A percentile compares a stretch with the other conserved stretches of the same genome.
phyloP scores from a whole-genome alignment of 2,113 vertebrate species.

The Rutilus rutilus region DNA sequence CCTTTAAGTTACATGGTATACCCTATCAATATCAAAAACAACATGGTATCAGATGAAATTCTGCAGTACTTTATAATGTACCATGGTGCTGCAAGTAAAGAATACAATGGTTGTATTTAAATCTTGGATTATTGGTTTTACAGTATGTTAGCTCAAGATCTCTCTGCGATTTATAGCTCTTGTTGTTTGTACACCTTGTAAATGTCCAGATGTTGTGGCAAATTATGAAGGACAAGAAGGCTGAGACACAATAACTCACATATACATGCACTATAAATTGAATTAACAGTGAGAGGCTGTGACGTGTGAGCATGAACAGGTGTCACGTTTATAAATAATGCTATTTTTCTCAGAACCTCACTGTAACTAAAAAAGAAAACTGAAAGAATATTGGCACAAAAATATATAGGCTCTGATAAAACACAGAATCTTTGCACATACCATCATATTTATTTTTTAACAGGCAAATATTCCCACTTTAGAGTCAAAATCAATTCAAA shows the following conservation, averaged over 20 bases:
- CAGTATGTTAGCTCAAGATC: neutral
- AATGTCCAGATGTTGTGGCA: constrained; percentile 63
- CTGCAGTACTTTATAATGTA: neutral
- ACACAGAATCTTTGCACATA: neutral
- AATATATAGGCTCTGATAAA: neutral
- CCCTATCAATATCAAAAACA: neutral
- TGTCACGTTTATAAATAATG: constrained; percentile 49
- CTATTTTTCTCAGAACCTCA: neutral
- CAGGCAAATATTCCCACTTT: neutral
- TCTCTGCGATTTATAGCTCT: neutral
- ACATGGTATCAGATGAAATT: neutral
- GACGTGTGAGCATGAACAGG: constrained; percentile 46
- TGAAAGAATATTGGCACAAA: neutral
- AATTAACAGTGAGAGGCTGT: constrained; percentile 2
- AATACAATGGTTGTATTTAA: neutral
- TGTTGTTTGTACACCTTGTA: constrained; percentile 12
- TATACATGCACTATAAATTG: neutral
- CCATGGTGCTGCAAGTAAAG: neutral
- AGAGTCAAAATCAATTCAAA: neutral
- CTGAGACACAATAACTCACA: constrained; percentile 26
- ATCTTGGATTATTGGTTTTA: neutral
- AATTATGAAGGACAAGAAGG: constrained; percentile 52
- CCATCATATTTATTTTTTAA: neutral
- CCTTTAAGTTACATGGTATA: neutral
- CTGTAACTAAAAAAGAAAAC: neutral